phyloP scores from a whole-genome alignment of 2,113 vertebrate genomes.

The Halichoerus grypus region DNA sequence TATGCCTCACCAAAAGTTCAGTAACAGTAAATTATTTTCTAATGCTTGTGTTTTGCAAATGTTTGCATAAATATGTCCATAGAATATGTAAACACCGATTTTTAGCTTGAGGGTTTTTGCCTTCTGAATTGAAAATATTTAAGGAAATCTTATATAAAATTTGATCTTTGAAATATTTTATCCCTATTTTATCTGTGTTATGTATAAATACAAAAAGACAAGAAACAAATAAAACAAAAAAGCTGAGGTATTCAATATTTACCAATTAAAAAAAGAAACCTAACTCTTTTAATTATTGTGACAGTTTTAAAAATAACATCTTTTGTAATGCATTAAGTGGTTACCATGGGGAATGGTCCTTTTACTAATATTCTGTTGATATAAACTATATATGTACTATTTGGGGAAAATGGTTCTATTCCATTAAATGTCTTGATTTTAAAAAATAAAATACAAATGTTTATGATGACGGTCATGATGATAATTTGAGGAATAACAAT shows the following conservation, averaged over 20 bases:
- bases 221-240: not conserved
- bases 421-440: not conserved
- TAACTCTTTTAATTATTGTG: not conserved
- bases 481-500: not conserved
- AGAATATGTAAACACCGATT: not conserved
- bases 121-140: not conserved
- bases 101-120: not conserved
- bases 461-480: not conserved
- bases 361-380: not conserved
- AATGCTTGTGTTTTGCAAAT: conserved; percentile 21
- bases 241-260: not conserved
- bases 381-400: not conserved
- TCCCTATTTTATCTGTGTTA: not conserved
- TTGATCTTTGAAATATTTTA: not conserved
- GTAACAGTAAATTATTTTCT: conserved; percentile 78
- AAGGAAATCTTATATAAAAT: not conserved
- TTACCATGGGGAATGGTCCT: not conserved
- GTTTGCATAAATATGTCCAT: not conserved
- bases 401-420: not conserved
- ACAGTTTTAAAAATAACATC: not conserved
- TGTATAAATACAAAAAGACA: not conserved
- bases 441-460: not conserved
- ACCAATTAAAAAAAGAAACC: not conserved
- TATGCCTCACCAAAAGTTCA: conserved; percentile 61
- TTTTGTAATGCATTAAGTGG: not conserved